A percentile compares a stretch with the other conserved stretches of the same genome.
Evolutionary conservation across 1,140 invertebrate genomes (phyloP).

Genomic region (Maniola jurtina): DNA sequence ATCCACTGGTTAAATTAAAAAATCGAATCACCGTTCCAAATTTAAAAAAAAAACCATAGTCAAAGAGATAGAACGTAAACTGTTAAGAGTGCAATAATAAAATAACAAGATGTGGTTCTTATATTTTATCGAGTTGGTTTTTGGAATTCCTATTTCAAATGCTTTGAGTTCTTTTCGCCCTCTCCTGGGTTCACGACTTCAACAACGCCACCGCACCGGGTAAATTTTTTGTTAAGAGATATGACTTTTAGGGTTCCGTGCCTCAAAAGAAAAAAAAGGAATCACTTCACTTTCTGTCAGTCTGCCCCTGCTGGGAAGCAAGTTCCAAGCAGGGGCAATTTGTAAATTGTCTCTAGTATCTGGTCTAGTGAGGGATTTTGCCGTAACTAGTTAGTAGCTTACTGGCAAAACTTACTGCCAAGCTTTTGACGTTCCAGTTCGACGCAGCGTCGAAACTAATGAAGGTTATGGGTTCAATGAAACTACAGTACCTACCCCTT

Average conservation of each 20-base stretch:
- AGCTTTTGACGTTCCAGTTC: too few species aligned
- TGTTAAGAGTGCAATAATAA: neutral
- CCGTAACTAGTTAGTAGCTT: too few species aligned
- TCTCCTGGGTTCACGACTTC: slow-evolving; percentile 61
- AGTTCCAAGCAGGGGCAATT: too few species aligned
- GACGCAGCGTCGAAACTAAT: too few species aligned
- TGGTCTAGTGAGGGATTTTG: too few species aligned
- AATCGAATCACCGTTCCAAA: slow-evolving; percentile 24
- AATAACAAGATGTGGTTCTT: slow-evolving; percentile 27
- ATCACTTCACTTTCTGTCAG: too few species aligned
- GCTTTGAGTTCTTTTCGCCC: slow-evolving; percentile 82
- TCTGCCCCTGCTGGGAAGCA: too few species aligned
- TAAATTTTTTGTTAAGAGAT: slow-evolving; percentile 47
- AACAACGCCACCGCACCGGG: slow-evolving; percentile 79
- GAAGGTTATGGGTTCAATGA: too few species aligned
- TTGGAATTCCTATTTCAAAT: slow-evolving; percentile 54
- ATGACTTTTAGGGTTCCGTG: neutral
- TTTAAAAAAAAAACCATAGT: slow-evolving; percentile 21
- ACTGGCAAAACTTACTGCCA: too few species aligned
- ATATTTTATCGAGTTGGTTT: slow-evolving; percentile 45
- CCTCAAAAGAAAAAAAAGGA: too few species aligned
- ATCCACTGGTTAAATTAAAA: slow-evolving; percentile 1
- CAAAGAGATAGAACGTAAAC: neutral
- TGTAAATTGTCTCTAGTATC: too few species aligned
- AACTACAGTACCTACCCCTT: too few species aligned